Conservation (phyloP, 2,797 vertebrate genomes). For the Leontopithecus rosalia region DNA sequence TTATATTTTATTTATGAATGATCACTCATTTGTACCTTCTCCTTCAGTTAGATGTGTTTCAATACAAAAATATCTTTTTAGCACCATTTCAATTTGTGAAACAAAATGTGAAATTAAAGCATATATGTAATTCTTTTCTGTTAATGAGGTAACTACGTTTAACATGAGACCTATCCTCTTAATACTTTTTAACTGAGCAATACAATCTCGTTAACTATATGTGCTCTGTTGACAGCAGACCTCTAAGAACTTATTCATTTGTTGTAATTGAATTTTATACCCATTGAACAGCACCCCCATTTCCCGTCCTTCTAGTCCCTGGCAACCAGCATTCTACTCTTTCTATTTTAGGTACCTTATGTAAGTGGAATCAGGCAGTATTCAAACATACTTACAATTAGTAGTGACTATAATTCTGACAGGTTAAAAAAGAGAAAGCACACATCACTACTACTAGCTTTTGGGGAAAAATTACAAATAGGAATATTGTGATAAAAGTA, state of each 20-base stretch:
- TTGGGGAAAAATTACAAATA: neutral
- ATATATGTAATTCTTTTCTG: neutral
- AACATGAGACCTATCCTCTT: neutral
- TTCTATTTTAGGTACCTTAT: neutral
- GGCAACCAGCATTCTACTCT: neutral
- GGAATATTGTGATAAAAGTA: neutral
- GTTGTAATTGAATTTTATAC: neutral
- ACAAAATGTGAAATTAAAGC: neutral
- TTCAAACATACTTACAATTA: neutral
- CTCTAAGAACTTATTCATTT: neutral
- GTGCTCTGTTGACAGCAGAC: neutral
- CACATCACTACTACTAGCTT: neutral
- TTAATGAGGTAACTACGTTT: neutral
- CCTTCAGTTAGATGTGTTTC: neutral
- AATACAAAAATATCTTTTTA: neutral
- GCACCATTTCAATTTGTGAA: neutral
- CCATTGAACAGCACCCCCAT: accelerated
- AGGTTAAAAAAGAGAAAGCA: slow-evolving; percentile 10
- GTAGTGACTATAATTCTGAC: neutral
- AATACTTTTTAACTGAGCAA: neutral
- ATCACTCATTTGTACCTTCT: neutral
- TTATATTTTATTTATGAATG: slow-evolving; percentile 2
- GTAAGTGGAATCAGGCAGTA: neutral
- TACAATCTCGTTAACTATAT: neutral
- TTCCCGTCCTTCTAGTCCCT: accelerated